phyloP scores from a whole-genome alignment of 2,888 invertebrate genomes.

The Cloeon dipterum region DNA sequence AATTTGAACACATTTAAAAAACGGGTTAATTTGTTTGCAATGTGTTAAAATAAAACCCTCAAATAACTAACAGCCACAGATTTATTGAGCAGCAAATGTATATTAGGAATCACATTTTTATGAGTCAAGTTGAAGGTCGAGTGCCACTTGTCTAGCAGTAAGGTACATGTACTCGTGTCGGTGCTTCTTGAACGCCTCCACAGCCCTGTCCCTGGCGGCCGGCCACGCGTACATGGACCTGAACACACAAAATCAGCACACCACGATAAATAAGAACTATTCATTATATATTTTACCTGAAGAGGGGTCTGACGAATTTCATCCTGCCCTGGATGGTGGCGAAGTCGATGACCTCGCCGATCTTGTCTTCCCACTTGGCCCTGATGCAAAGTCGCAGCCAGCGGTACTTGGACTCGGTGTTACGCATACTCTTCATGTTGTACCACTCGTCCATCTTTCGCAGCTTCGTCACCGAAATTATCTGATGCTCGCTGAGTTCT shows the following conservation, averaged over 20 bases:
- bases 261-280: not conserved
- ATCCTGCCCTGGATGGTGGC: constrained; percentile 68
- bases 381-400: constrained; percentile 61
- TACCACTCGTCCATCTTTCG: constrained; percentile 38
- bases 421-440: constrained; percentile 35
- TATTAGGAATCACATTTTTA: not conserved
- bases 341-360: constrained; percentile 47
- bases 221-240: constrained; percentile 61
- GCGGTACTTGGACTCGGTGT: constrained; percentile 50
- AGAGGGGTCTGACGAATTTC: constrained; percentile 77
- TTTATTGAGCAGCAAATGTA: not conserved
- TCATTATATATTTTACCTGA: constrained; percentile 25
- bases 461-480: constrained; percentile 29
- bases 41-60: too few relatives aligned
- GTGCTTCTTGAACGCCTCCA: constrained; percentile 46
- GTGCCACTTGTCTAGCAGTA: constrained; percentile 43
- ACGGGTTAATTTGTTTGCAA: too few relatives aligned
- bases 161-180: constrained; percentile 66
- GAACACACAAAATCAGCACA: constrained; percentile 8
- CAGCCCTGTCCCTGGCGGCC: constrained; percentile 35
- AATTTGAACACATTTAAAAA: not conserved
- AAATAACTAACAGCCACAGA: too few relatives aligned
- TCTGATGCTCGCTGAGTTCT: constrained; percentile 25
- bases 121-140: constrained; percentile 38
- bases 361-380: constrained; percentile 38